Evolutionary conservation across 2,113 vertebrate genomes (phyloP), one percentile per base, ranked within the genome.

Genomic region (Laticauda colubrina): DNA sequence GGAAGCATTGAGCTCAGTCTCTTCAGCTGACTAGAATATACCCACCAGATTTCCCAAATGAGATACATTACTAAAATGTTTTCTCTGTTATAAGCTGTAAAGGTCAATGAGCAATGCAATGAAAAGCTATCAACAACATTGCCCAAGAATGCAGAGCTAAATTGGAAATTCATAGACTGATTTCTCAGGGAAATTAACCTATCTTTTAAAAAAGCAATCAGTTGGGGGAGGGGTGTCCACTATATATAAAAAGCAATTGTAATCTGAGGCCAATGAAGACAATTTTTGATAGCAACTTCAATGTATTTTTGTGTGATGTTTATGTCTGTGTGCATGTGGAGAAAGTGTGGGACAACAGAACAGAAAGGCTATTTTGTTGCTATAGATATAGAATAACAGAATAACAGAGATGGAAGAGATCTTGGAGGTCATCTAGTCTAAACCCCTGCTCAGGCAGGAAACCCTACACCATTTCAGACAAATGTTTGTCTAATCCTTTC

Each of bases 91-190:
- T 89, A 88, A 85, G 56, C 61, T 85, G 89, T 85, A 92, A 89
- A 85, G 75, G 85, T 55, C 92, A 85, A 85, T 92, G 55, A 92
- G 55, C 48, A 89, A 56, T 75, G 23, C 92, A 89, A 85, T 43
- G 48, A 54, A 88, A 85, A 59, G 54, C 88, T 81, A 92, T 89
- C 89, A 85, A 89, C 55, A 59, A 53, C 54, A 51, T 59, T 85
- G 69, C 88, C 88, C 57, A n/a, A 75, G 43, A 88, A 85, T 26
- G 61, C 26, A 53, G 54, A 85, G 43, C 6, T 89, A 51, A 85
- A 89, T 14, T 5, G 21, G 43, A 85, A 89, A 89, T n/a, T 85
- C 55, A 81, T 39, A n/a, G 54, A 81, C 14, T 43, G 14, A 48
- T 91, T 85, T 59, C 26, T 91, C 7, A 29, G 24, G 11, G 61